A percentile compares a stretch with the other conserved stretches of the same genome.
These are phyloP conservation scores for Toxotes jaculatrix DNA, from an alignment of 2,113 vertebrate species.

Conservation along the genomic window DNA sequence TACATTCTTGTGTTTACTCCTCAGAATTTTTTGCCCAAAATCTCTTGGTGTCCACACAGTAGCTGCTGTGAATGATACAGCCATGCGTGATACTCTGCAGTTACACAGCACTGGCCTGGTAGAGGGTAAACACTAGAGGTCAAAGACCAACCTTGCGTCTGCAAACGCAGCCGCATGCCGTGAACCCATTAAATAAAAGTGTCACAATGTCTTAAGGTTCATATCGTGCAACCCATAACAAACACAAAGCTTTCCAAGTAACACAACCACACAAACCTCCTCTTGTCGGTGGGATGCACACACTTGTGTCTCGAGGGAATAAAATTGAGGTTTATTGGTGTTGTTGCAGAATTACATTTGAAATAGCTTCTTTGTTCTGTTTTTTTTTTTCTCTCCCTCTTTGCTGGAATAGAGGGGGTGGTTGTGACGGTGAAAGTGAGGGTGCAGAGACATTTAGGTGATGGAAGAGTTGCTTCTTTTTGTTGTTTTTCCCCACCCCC, in stretches of 20 bases:
- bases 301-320: slow-evolving; percentile 15
- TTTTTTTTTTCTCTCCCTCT: not conserved
- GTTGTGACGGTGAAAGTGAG: slow-evolving; percentile 5
- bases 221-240: slow-evolving; percentile 4
- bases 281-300: slow-evolving; percentile 19
- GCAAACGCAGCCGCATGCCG: not conserved
- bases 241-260: slow-evolving; percentile 15
- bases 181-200: not conserved
- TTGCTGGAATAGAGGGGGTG: not conserved
- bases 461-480: slow-evolving; percentile 29
- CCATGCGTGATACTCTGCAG: not conserved
- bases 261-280: not conserved
- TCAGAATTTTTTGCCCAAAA: not conserved
- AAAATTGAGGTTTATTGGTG: slow-evolving; percentile 49
- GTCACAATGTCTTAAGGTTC: not conserved
- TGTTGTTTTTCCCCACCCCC: slow-evolving; percentile 25
- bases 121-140: not conserved
- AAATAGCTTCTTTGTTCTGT: slow-evolving; percentile 62
- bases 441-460: slow-evolving; percentile 26
- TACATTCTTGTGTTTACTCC: not conserved
- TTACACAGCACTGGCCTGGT: not conserved
- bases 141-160: not conserved
- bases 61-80: not conserved
- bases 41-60: not conserved
- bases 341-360: slow-evolving; percentile 60